Evolutionary conservation across 2,113 vertebrate species (phyloP).

Genomic region (Plecotus auritus): DNA sequence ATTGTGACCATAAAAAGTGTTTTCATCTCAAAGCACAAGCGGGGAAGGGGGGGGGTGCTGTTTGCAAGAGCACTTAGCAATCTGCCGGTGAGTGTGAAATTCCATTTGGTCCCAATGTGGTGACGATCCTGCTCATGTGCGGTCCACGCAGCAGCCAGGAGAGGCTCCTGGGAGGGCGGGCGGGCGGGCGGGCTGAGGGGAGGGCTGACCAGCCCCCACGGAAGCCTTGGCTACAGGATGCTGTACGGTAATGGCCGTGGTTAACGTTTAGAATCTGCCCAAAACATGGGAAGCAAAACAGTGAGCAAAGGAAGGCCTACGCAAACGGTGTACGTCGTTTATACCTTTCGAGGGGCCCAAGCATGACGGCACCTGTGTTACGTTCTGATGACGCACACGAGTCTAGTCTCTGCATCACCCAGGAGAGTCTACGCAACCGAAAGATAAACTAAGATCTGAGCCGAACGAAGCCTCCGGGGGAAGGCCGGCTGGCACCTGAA

Average conservation of each 20-base stretch:
- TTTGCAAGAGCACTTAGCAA: not conserved
- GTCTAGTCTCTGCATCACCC: not conserved
- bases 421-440: not conserved
- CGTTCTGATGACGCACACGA: not conserved
- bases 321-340: not conserved
- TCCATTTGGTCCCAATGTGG: not conserved
- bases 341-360: not conserved
- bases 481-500: not conserved
- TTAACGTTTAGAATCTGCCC: slow-evolving; percentile 45
- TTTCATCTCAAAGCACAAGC: not conserved
- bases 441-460: not conserved
- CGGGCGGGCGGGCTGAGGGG: not conserved
- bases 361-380: not conserved
- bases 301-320: not conserved
- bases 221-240: not conserved
- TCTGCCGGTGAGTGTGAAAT: not conserved
- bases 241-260: not conserved
- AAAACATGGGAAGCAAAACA: slow-evolving; percentile 11
- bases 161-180: not conserved
- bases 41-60: rapidly evolving
- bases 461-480: not conserved
- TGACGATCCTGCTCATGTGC: not conserved
- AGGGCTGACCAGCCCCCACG: not conserved
- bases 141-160: rapidly evolving
- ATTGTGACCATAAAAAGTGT: not conserved